Conservation (phyloP, 2,888 invertebrate species). For the Eugnorisma glareosa region DNA sequence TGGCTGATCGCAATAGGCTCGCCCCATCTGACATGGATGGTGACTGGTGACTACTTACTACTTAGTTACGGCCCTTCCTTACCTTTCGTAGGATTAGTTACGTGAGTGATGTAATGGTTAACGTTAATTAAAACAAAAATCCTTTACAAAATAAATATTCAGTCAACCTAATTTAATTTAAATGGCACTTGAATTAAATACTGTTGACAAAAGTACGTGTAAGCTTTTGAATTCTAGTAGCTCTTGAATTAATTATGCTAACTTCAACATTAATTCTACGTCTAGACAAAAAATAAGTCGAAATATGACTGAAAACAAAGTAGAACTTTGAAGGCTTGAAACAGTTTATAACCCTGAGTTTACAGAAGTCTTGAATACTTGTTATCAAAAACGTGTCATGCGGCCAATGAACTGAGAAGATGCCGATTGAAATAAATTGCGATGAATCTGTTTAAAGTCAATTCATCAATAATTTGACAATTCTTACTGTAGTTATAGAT, state of each 20-base stretch:
- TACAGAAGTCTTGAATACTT: not conserved
- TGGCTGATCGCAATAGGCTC: not conserved
- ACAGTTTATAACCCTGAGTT: not conserved
- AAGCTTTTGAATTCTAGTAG: conserved; percentile 20
- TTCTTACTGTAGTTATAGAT: no score
- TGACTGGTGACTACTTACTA: not conserved
- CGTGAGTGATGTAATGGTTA: not conserved
- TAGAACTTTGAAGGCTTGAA: not conserved
- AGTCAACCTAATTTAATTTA: conserved; percentile 5
- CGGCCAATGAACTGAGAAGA: no score
- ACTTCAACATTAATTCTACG: conserved; percentile 31
- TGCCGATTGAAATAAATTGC: no score
- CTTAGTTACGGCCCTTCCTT: not conserved
- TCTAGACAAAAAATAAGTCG: conserved; percentile 50
- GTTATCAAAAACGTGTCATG: not conserved
- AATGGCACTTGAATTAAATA: conserved; percentile 17
- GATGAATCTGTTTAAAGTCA: no score
- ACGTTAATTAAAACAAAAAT: conserved; percentile 1
- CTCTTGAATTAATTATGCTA: conserved; percentile 42
- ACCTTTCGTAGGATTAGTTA: not conserved
- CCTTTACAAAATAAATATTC: conserved; percentile 16
- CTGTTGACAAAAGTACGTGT: conserved; percentile 4
- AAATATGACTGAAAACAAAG: conserved; percentile 47
- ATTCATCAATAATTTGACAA: no score
- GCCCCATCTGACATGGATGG: not conserved